Base-by-base conservation (phyloP, 2,113 vertebrate species). In the Aramus guarauna region DNA sequence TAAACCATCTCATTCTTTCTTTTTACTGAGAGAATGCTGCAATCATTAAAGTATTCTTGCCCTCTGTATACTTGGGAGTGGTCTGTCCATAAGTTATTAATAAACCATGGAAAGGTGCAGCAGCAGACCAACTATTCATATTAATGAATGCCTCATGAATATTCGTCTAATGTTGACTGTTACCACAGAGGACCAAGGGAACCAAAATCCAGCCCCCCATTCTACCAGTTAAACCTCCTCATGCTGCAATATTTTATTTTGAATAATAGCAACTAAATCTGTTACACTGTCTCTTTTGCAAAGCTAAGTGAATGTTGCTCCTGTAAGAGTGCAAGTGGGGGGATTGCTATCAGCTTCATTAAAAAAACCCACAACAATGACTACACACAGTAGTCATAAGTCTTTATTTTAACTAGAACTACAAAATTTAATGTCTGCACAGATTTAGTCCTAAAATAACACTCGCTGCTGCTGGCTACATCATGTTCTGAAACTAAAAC, bases 71-170 rank as follows among this genome's bases (percentile, higher is more conserved):
- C 94, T 94, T 96, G 79, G 82, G 92, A 97, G 97, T 96, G 92
- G 89, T 95, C 95, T 96, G 79, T 96, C 97, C 96, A 79, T 85
- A 89, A 96, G 92, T 94, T 98, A 97, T 97, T 97, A 98, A 97
- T 97, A 98, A 98, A 90, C 75, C 90, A 96, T 93, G 94, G 71
- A 86, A 94, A 96, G 94, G 93, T 94, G 94, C 92, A 97, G 92
- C 93, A 96, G 85, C n/a, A 71, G 80, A 92, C 52, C 78, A 95
- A 96, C 76, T 89, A 97, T 94, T 96, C 96, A 95, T 96, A 97
- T 93, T 96, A 98, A 98, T 67, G 84, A 92, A 45, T 71, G 66
- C 34, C 84, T 94, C 96, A 96, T 96, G 96, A 97, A 97, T 98
- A 97, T 97, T 97, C 90, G 97, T 75, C 58, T 96, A 67, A 39